Conservation (phyloP, 2,113 vertebrate genomes). For the Phyllopteryx taeniolatus region DNA sequence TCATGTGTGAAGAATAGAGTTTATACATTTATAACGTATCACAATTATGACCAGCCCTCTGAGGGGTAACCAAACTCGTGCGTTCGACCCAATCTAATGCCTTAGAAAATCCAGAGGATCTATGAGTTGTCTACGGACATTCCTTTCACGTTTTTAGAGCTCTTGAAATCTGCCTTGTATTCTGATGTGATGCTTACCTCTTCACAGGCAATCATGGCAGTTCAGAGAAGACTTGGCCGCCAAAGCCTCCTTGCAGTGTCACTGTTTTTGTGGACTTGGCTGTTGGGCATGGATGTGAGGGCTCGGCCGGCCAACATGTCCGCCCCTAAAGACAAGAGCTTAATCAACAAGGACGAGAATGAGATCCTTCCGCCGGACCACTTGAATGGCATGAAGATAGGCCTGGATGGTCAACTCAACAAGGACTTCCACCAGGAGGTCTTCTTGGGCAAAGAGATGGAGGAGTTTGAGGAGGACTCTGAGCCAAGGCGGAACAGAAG, state of each 20-base stretch:
- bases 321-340: constrained; percentile 70
- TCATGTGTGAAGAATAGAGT: too few species aligned
- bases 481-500: constrained; percentile 85
- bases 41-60: neutral
- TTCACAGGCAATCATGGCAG: constrained; percentile 63
- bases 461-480: constrained; percentile 88
- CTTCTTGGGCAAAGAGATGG: constrained; percentile 89
- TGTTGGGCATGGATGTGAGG: constrained; percentile 68
- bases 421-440: constrained; percentile 95
- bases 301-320: constrained; percentile 90
- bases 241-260: constrained; percentile 61
- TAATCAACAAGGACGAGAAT: constrained; percentile 76
- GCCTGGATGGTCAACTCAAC: constrained; percentile 92
- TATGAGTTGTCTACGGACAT: neutral
- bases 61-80: too few species aligned
- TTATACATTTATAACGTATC: too few species aligned
- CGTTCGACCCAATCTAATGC: neutral
- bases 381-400: constrained; percentile 89
- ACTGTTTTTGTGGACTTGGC: constrained; percentile 68
- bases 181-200: neutral
- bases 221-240: constrained; percentile 54
- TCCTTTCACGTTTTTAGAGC: neutral
- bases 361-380: constrained; percentile 92
- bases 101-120: neutral
- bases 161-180: neutral